Base-by-base conservation (phyloP, 1,140 invertebrate species). In the Drosophila truncata region DNA sequence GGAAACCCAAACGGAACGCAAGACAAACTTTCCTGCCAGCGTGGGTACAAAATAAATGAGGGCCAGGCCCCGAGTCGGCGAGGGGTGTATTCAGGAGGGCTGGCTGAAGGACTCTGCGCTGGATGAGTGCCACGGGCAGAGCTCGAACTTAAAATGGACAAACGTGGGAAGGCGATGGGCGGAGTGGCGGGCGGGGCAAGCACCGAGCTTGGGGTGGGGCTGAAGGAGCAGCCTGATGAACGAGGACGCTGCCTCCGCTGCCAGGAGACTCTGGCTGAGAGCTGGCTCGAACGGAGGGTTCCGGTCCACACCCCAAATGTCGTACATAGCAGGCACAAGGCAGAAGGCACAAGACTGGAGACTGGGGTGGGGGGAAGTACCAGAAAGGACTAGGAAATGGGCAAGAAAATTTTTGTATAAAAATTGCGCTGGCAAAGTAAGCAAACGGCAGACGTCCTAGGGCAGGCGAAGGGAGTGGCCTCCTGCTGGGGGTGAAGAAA, bases 31-130 rank as follows among this genome's bases (percentile, higher is more conserved):
- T 90, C 82, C 82, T 79, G 82, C 75, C 78, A 90, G 81, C 85
- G 86, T 90, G 85, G 85, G 85, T 90, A 84, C 86, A 85, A 90
- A 90, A 90, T 90, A 85, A 90, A 90, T 90, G 81, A 90, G 81
- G 74, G 70, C 67, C 70, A 47, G 69, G 54, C 41, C 66, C 66
- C 58, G 44, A 63, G 55, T 7, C 47, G 49, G 46, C 37, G 37
- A 3, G 13, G 27, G 69, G 33, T 39, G n/a, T 25, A 16, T 39
- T 47, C 41, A 25, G 27, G 73, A 76, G 64, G 52, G 49, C 41
- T 64, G 72, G 72, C 80, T 87, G 84, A 87, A 87, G 84, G 84
- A 87, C 84, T 88, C 77, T 16, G 49, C 72, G 76, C 66, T 88
- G 84, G 84, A 88, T 88, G 84, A 88, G 85, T 90, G 84, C 84